Evolutionary conservation across 2,113 vertebrate species (phyloP), one percentile per base, ranked within the genome.

Genomic region (Lates calcarifer): DNA sequence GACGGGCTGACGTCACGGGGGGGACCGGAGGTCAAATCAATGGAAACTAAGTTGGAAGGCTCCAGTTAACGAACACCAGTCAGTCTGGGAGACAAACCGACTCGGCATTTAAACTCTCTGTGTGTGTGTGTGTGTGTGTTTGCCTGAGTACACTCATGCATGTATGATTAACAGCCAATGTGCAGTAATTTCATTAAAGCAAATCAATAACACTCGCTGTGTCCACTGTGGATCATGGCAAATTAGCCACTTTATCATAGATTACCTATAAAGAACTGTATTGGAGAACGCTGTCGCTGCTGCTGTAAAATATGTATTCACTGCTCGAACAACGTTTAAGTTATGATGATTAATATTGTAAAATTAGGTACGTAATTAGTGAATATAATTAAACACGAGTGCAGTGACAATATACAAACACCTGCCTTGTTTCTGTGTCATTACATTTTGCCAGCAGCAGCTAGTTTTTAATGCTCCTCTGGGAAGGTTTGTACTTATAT

Each of bases 11-110:
- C 3, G 15, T 69, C 64, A 62, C n/a, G 0, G 12, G 77, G 56
- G 60, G 10, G 22, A 60, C 65, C 3, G 6, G 57, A 72, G 79
- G 77, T 79, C 47, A 66, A 45, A 87, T 89, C 81, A 77, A 87
- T 64, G 66, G 77, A 89, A 87, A 83, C 29, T 20, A 61, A 71
- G 65, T 68, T 18, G 12, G 28, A 24, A 1, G 43, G 37, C 67
- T 73, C 45, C 53, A 35, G 74, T 84, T 86, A 57, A 73, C 68
- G 58, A 71, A 80, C 63, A 75, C 4, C 43, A 33, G 65, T n/a
- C 69, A 31, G 67, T 53, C 8, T 3, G 10, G 17, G 28, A 85
- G 51, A 70, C 47, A 18, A 24, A 28, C 35, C 3, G 15, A 66
- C 77, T 68, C 73, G 18, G 35, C 58, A 56, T 69, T 60, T 28